Percentiles rank a stretch among this genome's conserved stretches.
phyloP scores from a whole-genome alignment of 1,140 invertebrate genomes.

The Mylabris phalerata region DNA sequence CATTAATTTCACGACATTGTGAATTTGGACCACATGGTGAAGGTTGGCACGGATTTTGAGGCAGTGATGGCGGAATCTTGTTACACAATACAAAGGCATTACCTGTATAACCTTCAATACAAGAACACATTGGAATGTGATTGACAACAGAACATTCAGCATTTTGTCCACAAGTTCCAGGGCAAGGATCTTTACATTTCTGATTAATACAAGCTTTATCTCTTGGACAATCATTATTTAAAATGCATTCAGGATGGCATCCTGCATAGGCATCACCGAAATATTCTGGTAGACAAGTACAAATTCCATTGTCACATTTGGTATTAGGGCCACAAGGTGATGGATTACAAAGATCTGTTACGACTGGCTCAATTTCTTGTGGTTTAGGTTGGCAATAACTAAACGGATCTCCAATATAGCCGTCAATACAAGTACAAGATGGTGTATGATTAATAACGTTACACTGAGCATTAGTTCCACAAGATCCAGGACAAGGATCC shows the following conservation, averaged over 20 bases:
- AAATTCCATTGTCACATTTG: conserved; percentile 52
- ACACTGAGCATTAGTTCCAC: conserved; percentile 55
- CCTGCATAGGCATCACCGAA: conserved; percentile 64
- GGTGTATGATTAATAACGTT: conserved; percentile 56
- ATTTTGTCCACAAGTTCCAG: conserved; percentile 56
- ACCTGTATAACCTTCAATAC: conserved; percentile 57
- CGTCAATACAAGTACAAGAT: conserved; percentile 53
- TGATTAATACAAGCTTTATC: conserved; percentile 55
- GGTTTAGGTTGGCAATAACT: conserved; percentile 48
- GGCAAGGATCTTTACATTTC: conserved; percentile 59
- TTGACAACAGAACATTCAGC: conserved; percentile 63
- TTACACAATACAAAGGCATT: conserved; percentile 73
- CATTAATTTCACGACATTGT: conserved; percentile 54
- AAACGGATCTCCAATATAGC: conserved; percentile 62
- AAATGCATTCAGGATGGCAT: conserved; percentile 66
- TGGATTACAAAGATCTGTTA: conserved; percentile 52
- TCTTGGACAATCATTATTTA: conserved; percentile 58
- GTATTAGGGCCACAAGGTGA: conserved; percentile 62
- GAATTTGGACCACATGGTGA: conserved; percentile 62
- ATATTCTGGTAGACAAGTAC: conserved; percentile 62
- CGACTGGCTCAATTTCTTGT: conserved; percentile 34
- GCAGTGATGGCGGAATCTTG: conserved; percentile 36
- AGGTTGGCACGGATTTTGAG: conserved; percentile 57
- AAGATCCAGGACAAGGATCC: conserved; percentile 65
- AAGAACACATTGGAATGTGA: conserved; percentile 64